Evolutionary conservation across 53 echinoderm and acorn worm species (phyloP).

Genomic region (Astropecten irregularis): DNA sequence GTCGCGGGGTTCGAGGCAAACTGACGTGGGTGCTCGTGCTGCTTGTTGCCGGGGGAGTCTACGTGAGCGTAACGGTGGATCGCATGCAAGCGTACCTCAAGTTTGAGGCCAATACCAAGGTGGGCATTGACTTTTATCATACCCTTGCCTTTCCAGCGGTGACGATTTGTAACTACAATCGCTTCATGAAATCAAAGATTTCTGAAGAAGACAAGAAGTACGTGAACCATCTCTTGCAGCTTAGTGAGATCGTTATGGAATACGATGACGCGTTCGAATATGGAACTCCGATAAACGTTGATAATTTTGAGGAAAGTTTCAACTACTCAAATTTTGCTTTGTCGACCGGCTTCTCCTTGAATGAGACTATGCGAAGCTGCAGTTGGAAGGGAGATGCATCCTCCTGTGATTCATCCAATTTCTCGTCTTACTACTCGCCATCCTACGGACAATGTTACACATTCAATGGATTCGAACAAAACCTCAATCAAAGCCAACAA

Average conservation of each 20-base stretch:
- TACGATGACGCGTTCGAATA: neutral
- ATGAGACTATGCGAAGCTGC: neutral
- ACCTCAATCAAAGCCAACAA: neutral
- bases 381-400: neutral
- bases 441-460: slow-evolving; percentile 31
- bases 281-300: neutral
- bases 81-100: too few species aligned
- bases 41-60: too few species aligned
- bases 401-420: neutral
- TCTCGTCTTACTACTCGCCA: slow-evolving; percentile 5
- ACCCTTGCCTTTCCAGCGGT: too few species aligned
- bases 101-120: too few species aligned
- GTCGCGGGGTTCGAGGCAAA: too few species aligned
- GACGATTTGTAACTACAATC: too few species aligned
- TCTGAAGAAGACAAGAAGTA: too few species aligned
- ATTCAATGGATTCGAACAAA: neutral
- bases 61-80: too few species aligned
- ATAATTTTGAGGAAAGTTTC: neutral
- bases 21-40: too few species aligned
- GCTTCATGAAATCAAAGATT: too few species aligned
- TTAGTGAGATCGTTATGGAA: neutral
- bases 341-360: neutral
- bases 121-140: too few species aligned
- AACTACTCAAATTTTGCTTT: slow-evolving; percentile 1
- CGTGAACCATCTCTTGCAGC: neutral